Base-by-base conservation (phyloP, 2,797 vertebrate genomes). In the Anguilla anguilla region DNA sequence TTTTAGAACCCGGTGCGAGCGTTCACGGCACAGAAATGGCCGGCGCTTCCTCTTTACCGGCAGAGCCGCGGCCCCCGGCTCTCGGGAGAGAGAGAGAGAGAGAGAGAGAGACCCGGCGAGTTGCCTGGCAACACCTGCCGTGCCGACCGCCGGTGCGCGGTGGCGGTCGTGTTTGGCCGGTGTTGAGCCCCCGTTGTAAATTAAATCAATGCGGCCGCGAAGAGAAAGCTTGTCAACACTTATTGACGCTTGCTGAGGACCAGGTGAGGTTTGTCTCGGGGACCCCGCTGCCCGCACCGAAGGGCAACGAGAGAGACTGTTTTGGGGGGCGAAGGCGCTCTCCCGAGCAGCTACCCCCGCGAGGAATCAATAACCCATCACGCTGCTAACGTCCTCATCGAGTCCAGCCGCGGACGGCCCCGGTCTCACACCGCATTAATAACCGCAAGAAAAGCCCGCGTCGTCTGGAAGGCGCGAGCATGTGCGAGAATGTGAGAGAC, bases 401-500 rank as follows among this genome's bases (percentile, higher is more conserved):
- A 22, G 43, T n/a, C 17, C 15, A 2, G 77, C 43, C 6, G 4
- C 6, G 43, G 43, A 81, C 3, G 77, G 43, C 77, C 39, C 43
- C 3, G 43, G 43, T 43, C 74, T 39, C 31, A 6, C 0, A 7
- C 74, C 4, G 35, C 31, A 77, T 77, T 77, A 77, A 72, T 72
- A 64, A 72, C 69, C 51, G 85, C n/a, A 43, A 86, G 85, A 69
- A 49, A 86, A 86, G 85, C 61, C 61, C 6, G 69, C 59, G 49
- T 6, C 61, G 6, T 31, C 61, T 67, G 59, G 67, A 46, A 81
- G 61, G 86, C 64, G 90, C n/a, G 90, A 67, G 25, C 61, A 6
- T 7, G 61, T 25, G 91, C 51, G 64, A 86, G 92, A 90, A 91
- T 91, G 84, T 2, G 13, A 64, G 83, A 84, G 46, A 84, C 6